phyloP scores from a whole-genome alignment of 2,888 invertebrate genomes.

The Clanis bilineata region DNA sequence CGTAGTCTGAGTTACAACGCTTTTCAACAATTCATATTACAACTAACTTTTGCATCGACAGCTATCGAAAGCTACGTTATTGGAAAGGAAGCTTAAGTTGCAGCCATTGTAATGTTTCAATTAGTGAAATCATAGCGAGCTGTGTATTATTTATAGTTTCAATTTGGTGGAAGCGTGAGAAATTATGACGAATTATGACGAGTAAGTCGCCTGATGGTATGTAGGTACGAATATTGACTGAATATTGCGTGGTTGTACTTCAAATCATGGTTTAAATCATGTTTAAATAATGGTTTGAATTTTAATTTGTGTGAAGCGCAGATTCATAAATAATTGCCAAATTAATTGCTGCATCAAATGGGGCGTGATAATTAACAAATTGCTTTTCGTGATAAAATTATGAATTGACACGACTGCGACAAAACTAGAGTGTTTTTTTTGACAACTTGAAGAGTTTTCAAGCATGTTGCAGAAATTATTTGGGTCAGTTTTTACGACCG shows the following conservation, averaged over 20 bases:
- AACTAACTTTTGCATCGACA: conserved; percentile 3
- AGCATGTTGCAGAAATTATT: too few species aligned
- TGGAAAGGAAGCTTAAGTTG: too few species aligned
- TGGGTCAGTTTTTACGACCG: too few species aligned
- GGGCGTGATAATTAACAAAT: conserved; percentile 10
- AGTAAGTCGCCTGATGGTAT: too few species aligned
- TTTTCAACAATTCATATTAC: conserved; percentile 5
- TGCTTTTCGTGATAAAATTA: background rate
- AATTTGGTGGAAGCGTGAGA: too few species aligned
- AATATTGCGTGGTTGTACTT: too few species aligned
- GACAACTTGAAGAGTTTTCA: background rate
- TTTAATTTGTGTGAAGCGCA: background rate
- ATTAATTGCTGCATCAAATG: background rate
- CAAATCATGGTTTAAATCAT: too few species aligned
- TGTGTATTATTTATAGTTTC: too few species aligned
- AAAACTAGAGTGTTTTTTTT: background rate
- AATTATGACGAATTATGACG: too few species aligned
- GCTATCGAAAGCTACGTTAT: background rate
- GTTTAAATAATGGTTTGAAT: background rate
- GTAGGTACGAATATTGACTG: too few species aligned
- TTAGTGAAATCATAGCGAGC: too few species aligned
- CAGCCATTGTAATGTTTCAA: too few species aligned
- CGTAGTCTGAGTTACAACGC: background rate
- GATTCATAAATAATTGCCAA: background rate
- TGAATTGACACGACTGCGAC: background rate